phyloP scores from a whole-genome alignment of 1,140 invertebrate genomes.

The Aporrectodea caliginosa region DNA sequence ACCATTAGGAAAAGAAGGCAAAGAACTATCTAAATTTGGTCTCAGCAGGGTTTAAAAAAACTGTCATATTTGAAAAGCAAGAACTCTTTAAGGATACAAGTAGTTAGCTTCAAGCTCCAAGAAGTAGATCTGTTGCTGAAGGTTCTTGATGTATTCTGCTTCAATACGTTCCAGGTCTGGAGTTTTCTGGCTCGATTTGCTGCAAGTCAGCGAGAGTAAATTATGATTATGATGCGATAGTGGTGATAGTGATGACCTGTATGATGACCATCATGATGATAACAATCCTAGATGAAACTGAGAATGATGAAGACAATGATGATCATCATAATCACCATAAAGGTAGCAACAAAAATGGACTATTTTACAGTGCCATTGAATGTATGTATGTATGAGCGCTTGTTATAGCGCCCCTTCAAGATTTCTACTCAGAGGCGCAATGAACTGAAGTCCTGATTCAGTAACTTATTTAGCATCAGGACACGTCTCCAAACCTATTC shows the following conservation, averaged over 20 bases:
- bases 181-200: background rate
- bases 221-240: too few species aligned
- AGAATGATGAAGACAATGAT: background rate
- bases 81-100: slow-evolving; percentile 57
- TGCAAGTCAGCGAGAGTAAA: background rate
- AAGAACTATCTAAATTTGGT: too few species aligned
- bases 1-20: too few species aligned
- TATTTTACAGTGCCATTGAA: background rate
- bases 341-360: background rate
- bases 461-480: too few species aligned
- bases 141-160: slow-evolving; percentile 55
- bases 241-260: background rate
- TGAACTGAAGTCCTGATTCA: too few species aligned
- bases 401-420: too few species aligned
- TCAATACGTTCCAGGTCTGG: slow-evolving; percentile 45
- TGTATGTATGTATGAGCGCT: too few species aligned
- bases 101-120: slow-evolving; percentile 55
- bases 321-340: background rate
- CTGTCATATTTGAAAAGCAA: too few species aligned
- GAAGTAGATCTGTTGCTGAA: slow-evolving; percentile 57
- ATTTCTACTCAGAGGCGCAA: too few species aligned
- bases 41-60: too few species aligned
- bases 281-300: background rate
- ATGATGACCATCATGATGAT: background rate
- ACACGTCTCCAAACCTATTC: too few species aligned